phyloP scores from a whole-genome alignment of 2,113 vertebrate genomes.

The Diphyllodes magnificus region DNA sequence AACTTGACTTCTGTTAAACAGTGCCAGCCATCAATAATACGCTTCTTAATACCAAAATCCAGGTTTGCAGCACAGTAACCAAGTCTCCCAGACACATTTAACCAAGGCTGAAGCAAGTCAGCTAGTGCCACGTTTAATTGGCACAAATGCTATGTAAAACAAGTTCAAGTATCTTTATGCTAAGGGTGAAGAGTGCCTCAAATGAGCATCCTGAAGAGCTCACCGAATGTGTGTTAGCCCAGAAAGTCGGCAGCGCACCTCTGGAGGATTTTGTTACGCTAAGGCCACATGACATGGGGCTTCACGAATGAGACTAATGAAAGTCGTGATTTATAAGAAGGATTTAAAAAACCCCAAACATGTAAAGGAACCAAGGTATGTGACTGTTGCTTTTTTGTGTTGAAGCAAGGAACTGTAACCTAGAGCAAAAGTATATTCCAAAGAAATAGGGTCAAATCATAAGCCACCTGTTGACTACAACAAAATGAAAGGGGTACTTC shows the following conservation, averaged over 20 bases:
- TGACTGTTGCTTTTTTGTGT: not conserved
- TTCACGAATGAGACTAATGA: not conserved
- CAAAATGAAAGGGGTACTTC: not conserved
- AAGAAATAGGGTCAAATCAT: not conserved
- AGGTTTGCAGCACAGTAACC: not conserved
- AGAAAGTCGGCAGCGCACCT: not conserved
- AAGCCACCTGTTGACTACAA: not conserved
- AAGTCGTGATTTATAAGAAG: not conserved
- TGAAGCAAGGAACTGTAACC: not conserved
- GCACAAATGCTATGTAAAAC: not conserved
- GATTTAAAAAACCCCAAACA: fast-evolving
- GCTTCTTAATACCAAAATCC: not conserved
- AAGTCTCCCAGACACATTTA: not conserved
- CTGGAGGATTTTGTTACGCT: not conserved
- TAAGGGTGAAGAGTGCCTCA: not conserved
- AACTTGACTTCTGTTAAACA: not conserved
- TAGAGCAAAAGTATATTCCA: not conserved
- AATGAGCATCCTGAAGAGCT: not conserved
- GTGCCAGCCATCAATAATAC: fast-evolving
- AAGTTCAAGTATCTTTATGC: not conserved
- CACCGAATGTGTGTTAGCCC: not conserved
- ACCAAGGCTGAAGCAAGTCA: not conserved
- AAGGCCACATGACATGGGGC: not conserved
- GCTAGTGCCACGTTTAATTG: not conserved
- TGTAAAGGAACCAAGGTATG: not conserved